These are phyloP conservation scores for Drosophila austrosaltans DNA, from an alignment of 2,888 invertebrate species.

Conservation along the genomic window DNA sequence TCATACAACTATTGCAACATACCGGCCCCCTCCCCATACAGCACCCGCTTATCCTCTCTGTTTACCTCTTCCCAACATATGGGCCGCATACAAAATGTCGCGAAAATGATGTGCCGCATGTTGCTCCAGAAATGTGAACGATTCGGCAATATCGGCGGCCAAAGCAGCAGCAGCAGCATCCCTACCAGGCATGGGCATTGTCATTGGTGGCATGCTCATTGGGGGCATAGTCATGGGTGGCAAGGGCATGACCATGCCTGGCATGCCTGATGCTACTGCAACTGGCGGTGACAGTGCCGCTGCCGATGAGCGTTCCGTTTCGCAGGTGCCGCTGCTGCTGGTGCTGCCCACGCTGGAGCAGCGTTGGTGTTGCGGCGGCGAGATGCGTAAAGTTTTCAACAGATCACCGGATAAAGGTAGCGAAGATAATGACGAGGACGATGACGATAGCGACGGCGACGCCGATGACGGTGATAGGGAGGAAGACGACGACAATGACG, in stretches of 20 bases:
- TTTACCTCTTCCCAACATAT: slow-evolving; percentile 87
- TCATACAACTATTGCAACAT: slow-evolving; percentile 50
- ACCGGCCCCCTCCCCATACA: background rate
- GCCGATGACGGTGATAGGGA: slow-evolving; percentile 32
- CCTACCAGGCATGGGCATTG: slow-evolving; percentile 39
- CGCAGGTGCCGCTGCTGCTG: slow-evolving; percentile 81
- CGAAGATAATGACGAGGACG: slow-evolving; percentile 11
- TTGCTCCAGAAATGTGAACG: slow-evolving; percentile 83
- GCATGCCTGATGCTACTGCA: slow-evolving; percentile 35
- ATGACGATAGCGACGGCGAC: slow-evolving; percentile 18
- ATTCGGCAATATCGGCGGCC: slow-evolving; percentile 83
- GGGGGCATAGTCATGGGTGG: slow-evolving; percentile 17
- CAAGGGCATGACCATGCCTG: slow-evolving; percentile 37
- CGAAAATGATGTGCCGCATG: slow-evolving; percentile 85
- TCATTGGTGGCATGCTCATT: slow-evolving; percentile 44
- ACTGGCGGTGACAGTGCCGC: slow-evolving; percentile 75
- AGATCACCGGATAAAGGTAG: slow-evolving; percentile 60
- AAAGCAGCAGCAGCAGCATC: slow-evolving; percentile 76
- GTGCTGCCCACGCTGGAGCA: slow-evolving; percentile 82
- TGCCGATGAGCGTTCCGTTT: slow-evolving; percentile 75
- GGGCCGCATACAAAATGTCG: slow-evolving; percentile 87
- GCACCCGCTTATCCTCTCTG: background rate
- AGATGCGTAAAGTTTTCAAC: slow-evolving; percentile 61
- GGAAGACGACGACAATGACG: slow-evolving; percentile 30
- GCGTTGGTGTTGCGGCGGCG: slow-evolving; percentile 69